Percentiles rank a stretch among this genome's conserved stretches.
Conservation (phyloP, 2,888 invertebrate genomes). For the Campaea margaritaria region DNA sequence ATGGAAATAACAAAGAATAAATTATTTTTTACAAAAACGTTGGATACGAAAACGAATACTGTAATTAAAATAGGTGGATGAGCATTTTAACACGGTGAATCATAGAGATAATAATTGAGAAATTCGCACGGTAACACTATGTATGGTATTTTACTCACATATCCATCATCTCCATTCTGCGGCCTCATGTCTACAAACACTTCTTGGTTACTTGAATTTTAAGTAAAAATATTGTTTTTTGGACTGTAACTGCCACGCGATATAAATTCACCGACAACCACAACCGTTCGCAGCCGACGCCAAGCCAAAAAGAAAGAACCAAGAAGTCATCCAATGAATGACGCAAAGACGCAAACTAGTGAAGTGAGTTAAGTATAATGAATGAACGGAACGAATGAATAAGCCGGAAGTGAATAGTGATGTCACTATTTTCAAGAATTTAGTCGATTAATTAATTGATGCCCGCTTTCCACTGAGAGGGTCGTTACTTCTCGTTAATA, state of each 20-base stretch:
- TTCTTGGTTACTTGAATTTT: slow-evolving; percentile 4
- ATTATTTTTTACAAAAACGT: too few relatives aligned
- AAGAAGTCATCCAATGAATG: slow-evolving; percentile 23
- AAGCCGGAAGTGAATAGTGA: too few relatives aligned
- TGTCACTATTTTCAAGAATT: too few relatives aligned
- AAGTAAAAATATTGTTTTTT: slow-evolving; percentile 36
- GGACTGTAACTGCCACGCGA: slow-evolving; percentile 29
- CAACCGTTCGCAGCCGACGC: slow-evolving; percentile 53
- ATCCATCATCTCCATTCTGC: slow-evolving; percentile 80
- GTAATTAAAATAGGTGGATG: not conserved
- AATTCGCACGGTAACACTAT: not conserved
- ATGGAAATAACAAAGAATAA: not conserved
- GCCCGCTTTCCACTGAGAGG: too few relatives aligned
- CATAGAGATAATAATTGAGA: slow-evolving; percentile 7
- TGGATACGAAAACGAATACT: not conserved
- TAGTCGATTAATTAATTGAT: too few relatives aligned
- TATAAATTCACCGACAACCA: slow-evolving; percentile 7
- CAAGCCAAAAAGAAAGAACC: slow-evolving; percentile 76
- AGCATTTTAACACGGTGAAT: not conserved
- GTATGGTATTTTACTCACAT: slow-evolving; percentile 70
- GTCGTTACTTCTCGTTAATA: too few relatives aligned
- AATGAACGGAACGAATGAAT: too few relatives aligned
- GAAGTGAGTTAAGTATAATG: too few relatives aligned
- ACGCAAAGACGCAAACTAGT: too few relatives aligned
- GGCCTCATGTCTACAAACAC: slow-evolving; percentile 66